These are phyloP conservation scores for Phorcus lineatus DNA, from an alignment of 2,888 invertebrate species.

Conservation along the genomic window DNA sequence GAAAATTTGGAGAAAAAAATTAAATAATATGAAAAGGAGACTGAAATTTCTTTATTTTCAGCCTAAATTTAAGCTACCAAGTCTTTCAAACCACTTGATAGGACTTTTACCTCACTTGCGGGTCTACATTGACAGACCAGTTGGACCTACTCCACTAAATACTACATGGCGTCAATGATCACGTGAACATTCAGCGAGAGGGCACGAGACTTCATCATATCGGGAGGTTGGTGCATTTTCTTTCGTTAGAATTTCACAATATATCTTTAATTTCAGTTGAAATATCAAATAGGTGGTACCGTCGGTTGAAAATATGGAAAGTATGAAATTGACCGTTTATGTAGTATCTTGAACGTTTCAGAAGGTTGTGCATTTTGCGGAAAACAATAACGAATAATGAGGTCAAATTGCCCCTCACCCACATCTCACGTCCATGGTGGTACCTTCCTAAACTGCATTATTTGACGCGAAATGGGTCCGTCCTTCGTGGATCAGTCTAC, in stretches of 20 bases:
- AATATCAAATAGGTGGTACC: not conserved
- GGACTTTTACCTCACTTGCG: no score
- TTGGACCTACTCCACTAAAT: no score
- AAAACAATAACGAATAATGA: not conserved
- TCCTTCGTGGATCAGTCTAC: conserved; percentile 43
- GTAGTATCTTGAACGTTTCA: no score
- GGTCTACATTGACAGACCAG: no score
- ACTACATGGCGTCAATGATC: not conserved
- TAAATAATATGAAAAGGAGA: no score
- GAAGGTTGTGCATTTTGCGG: not conserved
- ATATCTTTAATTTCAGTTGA: not conserved
- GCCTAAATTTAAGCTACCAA: no score
- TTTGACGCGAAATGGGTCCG: conserved; percentile 56
- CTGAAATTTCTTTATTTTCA: no score
- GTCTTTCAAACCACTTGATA: no score
- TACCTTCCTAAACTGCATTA: conserved; percentile 34
- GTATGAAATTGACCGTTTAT: no score
- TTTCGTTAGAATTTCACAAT: conserved; percentile 20
- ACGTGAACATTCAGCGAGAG: conserved; percentile 30
- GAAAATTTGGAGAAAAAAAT: no score
- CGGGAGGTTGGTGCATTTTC: conserved; percentile 35
- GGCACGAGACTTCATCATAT: conserved; percentile 35
- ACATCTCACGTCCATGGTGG: conserved; percentile 29
- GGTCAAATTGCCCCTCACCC: conserved; percentile 27
- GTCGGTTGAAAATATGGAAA: no score